Evolutionary conservation across 2,797 vertebrate species (phyloP).

Genomic region (Sarcoramphus papa): DNA sequence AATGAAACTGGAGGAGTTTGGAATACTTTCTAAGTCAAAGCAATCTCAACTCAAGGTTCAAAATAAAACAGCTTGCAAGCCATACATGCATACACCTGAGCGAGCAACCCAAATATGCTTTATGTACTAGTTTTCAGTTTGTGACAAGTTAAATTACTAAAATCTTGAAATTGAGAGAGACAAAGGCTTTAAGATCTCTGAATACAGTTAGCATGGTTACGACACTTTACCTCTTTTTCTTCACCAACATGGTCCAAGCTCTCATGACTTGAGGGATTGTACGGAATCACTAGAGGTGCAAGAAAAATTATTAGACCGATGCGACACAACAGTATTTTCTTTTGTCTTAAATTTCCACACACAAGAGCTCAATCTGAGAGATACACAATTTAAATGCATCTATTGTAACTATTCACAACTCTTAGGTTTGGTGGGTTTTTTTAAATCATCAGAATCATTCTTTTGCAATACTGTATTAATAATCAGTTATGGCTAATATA

Average conservation of each 20-base stretch:
- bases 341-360: not conserved
- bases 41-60: not conserved
- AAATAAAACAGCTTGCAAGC: not conserved
- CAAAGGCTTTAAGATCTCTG: not conserved
- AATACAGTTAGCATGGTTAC: not conserved
- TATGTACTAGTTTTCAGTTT: not conserved
- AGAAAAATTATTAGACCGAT: not conserved
- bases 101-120: not conserved
- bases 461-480: not conserved
- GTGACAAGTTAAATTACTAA: not conserved
- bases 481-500: not conserved
- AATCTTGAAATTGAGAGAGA: not conserved
- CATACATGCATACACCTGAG: not conserved
- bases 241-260: slow-evolving; percentile 91
- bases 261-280: slow-evolving; percentile 91
- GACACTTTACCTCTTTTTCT: slow-evolving; percentile 88
- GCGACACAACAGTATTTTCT: not conserved
- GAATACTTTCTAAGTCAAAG: not conserved
- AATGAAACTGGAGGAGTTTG: not conserved
- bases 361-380: not conserved
- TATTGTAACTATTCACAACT: not conserved
- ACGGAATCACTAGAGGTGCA: slow-evolving; percentile 81
- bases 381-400: not conserved
- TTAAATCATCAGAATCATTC: not conserved
- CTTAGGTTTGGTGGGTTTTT: not conserved